A percentile compares a stretch with the other conserved stretches of the same genome.
phyloP scores from a whole-genome alignment of 2,888 invertebrate species.

The Andricus curvator region DNA sequence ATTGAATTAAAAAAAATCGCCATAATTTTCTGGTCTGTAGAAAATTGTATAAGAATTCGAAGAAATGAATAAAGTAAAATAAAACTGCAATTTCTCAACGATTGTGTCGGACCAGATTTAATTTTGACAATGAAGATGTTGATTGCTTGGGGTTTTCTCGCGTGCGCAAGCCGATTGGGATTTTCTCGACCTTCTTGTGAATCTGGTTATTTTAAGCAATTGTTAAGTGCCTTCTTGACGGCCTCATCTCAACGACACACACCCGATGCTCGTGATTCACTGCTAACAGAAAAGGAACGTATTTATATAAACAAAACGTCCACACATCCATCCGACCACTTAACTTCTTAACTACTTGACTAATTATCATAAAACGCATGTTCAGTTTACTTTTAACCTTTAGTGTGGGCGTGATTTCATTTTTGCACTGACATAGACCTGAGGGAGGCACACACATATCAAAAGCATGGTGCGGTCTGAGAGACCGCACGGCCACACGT shows the following conservation, averaged over 20 bases:
- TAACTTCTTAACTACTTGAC: neutral
- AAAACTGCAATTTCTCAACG: too few relatives aligned
- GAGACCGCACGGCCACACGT: too few relatives aligned
- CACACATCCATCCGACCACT: neutral
- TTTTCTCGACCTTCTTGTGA: constrained; percentile 33
- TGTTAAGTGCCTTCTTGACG: constrained; percentile 62
- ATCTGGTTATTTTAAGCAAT: constrained; percentile 66
- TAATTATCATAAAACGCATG: neutral
- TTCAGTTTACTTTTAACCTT: neutral
- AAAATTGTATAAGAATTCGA: too few relatives aligned
- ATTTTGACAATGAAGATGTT: neutral
- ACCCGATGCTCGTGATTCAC: constrained; percentile 56
- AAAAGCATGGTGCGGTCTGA: too few relatives aligned
- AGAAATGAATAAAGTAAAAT: too few relatives aligned
- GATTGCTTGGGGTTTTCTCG: neutral
- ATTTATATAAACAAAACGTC: constrained; percentile 1
- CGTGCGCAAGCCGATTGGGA: constrained; percentile 1
- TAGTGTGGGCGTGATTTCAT: neutral
- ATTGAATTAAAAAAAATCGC: too few relatives aligned
- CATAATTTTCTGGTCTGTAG: too few relatives aligned
- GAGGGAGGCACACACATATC: too few relatives aligned
- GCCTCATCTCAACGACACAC: constrained; percentile 52
- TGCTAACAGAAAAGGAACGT: neutral
- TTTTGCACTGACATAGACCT: too few relatives aligned
- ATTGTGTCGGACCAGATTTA: neutral